These are phyloP conservation scores for Cheilinus undulatus DNA, from an alignment of 2,113 vertebrate species.

Conservation along the genomic window DNA sequence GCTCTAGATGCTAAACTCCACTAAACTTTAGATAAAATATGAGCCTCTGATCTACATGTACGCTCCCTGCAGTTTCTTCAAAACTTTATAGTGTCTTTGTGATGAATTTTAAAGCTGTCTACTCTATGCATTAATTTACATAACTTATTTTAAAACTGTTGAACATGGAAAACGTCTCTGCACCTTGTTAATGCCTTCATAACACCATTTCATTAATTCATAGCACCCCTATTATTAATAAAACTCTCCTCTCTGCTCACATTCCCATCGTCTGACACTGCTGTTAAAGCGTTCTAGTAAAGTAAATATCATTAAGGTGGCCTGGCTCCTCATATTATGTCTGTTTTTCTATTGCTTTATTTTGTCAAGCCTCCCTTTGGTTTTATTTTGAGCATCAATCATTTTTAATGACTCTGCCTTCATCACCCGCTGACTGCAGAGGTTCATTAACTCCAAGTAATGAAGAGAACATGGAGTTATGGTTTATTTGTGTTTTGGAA, in stretches of 20 bases:
- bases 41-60: too few relatives aligned
- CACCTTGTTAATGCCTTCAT: too few relatives aligned
- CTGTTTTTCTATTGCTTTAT: not conserved
- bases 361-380: not conserved
- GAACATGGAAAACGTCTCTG: too few relatives aligned
- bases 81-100: too few relatives aligned
- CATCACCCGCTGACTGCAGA: not conserved
- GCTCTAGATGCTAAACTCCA: too few relatives aligned
- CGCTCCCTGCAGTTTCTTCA: too few relatives aligned
- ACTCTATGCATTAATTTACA: too few relatives aligned
- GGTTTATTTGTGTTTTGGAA: conserved; percentile 15
- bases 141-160: too few relatives aligned
- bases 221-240: not conserved
- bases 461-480: conserved; percentile 1
- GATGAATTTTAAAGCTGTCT: too few relatives aligned
- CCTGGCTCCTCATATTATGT: not conserved
- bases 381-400: conserved; percentile 25
- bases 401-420: conserved; percentile 18
- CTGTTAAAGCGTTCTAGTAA: not conserved
- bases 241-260: not conserved
- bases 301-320: not conserved
- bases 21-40: too few relatives aligned
- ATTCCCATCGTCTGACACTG: not conserved
- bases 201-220: not conserved
- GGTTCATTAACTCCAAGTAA: conserved; percentile 36